Percentiles rank a stretch among this genome's conserved stretches.
Evolutionary conservation across 2,113 vertebrate species (phyloP).

Genomic region (Odontophorus gujanensis): DNA sequence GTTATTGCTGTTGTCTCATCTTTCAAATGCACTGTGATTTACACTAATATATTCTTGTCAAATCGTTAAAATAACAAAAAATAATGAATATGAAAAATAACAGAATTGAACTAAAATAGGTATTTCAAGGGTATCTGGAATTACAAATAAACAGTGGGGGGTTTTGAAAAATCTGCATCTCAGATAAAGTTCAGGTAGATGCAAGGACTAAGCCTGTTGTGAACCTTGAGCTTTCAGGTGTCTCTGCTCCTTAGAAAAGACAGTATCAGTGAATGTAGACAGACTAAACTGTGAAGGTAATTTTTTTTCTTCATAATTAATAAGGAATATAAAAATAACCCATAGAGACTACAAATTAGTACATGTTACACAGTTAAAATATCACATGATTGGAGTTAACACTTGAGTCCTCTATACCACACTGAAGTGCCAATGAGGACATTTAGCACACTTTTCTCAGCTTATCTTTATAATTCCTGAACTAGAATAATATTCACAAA

Average conservation of each 20-base stretch:
- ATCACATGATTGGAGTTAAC: background rate
- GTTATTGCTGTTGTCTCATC: background rate
- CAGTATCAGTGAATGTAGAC: background rate
- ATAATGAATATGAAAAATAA: background rate
- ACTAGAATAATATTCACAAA: background rate
- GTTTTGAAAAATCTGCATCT: background rate
- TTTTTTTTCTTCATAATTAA: background rate
- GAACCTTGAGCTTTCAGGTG: background rate
- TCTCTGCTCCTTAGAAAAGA: background rate
- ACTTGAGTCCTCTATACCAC: background rate
- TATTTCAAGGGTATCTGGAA: background rate
- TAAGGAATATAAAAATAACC: background rate
- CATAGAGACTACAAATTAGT: background rate
- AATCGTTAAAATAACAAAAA: background rate
- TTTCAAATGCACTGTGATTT: background rate
- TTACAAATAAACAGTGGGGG: background rate
- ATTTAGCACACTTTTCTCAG: background rate
- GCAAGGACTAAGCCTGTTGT: background rate
- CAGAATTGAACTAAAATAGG: background rate
- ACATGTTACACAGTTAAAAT: background rate
- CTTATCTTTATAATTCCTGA: background rate
- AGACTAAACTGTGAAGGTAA: background rate
- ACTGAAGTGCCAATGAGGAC: background rate
- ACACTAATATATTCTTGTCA: background rate
- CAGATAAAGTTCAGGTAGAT: background rate